Conservation (phyloP, 2,888 invertebrate species). For the Synanthedon tipuliformis region DNA sequence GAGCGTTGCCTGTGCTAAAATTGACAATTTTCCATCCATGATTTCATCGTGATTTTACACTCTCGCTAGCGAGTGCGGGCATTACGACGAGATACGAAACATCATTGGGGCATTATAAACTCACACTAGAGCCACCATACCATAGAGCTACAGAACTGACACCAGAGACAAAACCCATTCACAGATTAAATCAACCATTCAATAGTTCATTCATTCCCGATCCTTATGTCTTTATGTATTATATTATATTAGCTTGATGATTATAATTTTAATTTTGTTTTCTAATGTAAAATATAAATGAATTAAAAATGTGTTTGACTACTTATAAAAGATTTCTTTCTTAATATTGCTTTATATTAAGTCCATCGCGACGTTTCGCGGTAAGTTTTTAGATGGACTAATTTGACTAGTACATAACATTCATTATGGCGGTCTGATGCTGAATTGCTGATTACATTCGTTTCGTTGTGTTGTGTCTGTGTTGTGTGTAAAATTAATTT, state of each 20-base stretch:
- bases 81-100: too few species aligned
- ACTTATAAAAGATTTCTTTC: constrained; percentile 29
- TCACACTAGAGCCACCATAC: too few species aligned
- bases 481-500: constrained; percentile 39
- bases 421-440: constrained; percentile 68
- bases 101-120: too few species aligned
- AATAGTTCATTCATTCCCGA: background rate
- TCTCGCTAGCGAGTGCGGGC: too few species aligned
- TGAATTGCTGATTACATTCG: constrained; percentile 42
- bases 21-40: too few species aligned
- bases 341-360: constrained; percentile 34
- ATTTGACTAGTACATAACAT: constrained; percentile 47
- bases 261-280: background rate
- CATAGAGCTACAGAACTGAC: too few species aligned
- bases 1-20: too few species aligned
- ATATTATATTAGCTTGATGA: too few species aligned
- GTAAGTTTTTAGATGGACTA: constrained; percentile 49
- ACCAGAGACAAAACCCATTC: too few species aligned
- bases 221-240: background rate
- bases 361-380: constrained; percentile 60
- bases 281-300: constrained; percentile 22
- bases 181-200: too few species aligned
- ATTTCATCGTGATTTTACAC: too few species aligned
- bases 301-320: constrained; percentile 42
- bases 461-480: constrained; percentile 23